Evolutionary conservation across 2,888 invertebrate genomes (phyloP).

Genomic region (Notocelia uddmanniana): DNA sequence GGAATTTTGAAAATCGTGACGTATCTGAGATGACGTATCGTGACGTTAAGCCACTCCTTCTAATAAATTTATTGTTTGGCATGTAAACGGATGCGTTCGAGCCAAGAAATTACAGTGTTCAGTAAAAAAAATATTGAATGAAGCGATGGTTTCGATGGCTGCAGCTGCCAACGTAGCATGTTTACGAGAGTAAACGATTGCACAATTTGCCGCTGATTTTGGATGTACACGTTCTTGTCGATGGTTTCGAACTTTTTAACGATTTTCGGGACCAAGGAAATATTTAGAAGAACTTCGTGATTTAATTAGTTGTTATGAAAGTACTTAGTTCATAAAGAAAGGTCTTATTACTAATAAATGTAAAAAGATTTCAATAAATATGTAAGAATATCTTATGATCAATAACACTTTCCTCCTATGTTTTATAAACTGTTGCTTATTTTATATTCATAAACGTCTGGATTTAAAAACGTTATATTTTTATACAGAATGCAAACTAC

Average conservation of each 20-base stretch:
- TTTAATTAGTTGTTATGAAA: too few relatives aligned
- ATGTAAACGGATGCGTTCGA: conserved; percentile 85
- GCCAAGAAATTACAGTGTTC: conserved; percentile 85
- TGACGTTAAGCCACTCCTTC: conserved; percentile 85
- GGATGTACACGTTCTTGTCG: conserved; percentile 58
- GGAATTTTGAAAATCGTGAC: conserved; percentile 73
- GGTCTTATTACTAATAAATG: too few relatives aligned
- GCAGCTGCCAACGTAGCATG: conserved; percentile 80
- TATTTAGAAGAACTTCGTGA: too few relatives aligned
- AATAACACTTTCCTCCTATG: too few relatives aligned
- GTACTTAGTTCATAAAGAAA: too few relatives aligned
- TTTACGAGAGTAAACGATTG: conserved; percentile 75
- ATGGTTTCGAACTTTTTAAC: conserved; percentile 52
- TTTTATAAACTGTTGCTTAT: too few relatives aligned
- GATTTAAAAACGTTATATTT: too few relatives aligned
- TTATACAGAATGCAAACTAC: too few relatives aligned
- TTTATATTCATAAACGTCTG: too few relatives aligned
- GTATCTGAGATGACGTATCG: conserved; percentile 77
- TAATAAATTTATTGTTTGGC: conserved; percentile 86
- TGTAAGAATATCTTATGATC: too few relatives aligned
- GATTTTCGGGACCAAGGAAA: background rate
- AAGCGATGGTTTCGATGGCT: conserved; percentile 80
- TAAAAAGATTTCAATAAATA: too few relatives aligned
- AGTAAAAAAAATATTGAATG: conserved; percentile 85
- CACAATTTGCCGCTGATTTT: conserved; percentile 66